Evolutionary conservation across 2,113 vertebrate genomes (phyloP), one percentile per base, ranked within the genome.

Genomic region (Anhinga anhinga): DNA sequence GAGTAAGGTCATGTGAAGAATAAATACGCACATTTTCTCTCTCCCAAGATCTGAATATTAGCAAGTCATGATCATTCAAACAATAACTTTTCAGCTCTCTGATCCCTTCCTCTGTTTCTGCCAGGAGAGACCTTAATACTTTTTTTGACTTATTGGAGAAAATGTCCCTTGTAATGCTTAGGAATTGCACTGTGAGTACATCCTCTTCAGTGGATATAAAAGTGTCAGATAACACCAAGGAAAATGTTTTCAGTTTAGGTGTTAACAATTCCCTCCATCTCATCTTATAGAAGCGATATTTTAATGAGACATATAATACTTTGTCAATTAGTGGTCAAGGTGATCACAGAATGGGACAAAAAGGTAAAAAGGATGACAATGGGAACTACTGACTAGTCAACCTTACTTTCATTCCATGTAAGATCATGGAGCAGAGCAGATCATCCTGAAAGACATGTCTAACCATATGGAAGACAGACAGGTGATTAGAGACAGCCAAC

Each of bases 321-420:
- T 34, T 49, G 29, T 14, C 36, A 84, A 2, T 72, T 47, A 79
- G 27, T 62, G 27, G 25, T 26, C 71, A 83, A 69, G 26, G 5
- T 17, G 30, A 45, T 72, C 45, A 82, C 12, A 73, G 38, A 47
- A 69, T 23, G 15, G 14, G 13, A 78, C 34, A 67, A 82, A 90
- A 88, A 30, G 6, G 9, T 58, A 23, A 74, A 82, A 61, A 44
- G 26, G 19, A 86, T 19, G 32, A 72, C 15, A 72, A 11, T 12
- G 6, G 14, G 21, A 58, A 62, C 23, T 9, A 38, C 15, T 0
- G 0, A 52, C 7, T 22, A 61, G 34, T 34, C 56, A 71, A 4
- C 13, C 32, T 78, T 40, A 42, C 11, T 55, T 73, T 27, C 15
- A 7, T 42, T 15, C 6, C 17, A 3, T 20, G 9, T 26, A 65